Conservation (phyloP, 2,888 invertebrate species). For the Ditula angustiorana region DNA sequence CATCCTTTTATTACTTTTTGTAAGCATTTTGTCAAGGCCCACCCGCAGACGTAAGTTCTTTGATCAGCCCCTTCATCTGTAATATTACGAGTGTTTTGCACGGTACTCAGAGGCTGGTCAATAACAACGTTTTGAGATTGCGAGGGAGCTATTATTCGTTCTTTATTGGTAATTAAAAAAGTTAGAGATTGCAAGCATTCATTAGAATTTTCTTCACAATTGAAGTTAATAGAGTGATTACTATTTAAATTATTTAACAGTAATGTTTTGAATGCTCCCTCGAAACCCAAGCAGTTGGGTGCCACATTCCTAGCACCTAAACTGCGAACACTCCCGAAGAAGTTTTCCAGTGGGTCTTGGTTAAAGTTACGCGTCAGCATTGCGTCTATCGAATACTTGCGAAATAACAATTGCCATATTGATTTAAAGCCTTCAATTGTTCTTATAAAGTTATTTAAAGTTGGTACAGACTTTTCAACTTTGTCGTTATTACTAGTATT, state of each 20-base stretch:
- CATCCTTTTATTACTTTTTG: slow-evolving; percentile 17
- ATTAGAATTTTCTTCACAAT: slow-evolving; percentile 16
- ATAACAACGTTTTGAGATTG: neutral
- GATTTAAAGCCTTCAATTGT: slow-evolving; percentile 7
- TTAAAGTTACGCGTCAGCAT: slow-evolving; percentile 41
- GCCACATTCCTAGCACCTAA: slow-evolving; percentile 33
- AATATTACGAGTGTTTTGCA: neutral
- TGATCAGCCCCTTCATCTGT: neutral
- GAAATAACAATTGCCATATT: neutral
- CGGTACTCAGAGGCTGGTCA: neutral
- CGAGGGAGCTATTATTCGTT: neutral
- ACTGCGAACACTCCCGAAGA: slow-evolving; percentile 41
- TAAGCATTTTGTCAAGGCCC: too few relatives aligned
- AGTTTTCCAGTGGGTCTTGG: slow-evolving; percentile 40
- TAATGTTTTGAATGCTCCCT: slow-evolving; percentile 40
- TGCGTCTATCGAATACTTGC: slow-evolving; percentile 16
- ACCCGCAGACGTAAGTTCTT: slow-evolving; percentile 13
- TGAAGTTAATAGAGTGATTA: neutral
- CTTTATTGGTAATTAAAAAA: slow-evolving; percentile 14
- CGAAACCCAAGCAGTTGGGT: slow-evolving; percentile 36
- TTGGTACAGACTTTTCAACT: slow-evolving; percentile 11
- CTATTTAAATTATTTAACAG: slow-evolving; percentile 34
- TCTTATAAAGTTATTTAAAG: slow-evolving; percentile 2
- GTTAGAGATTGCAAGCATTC: neutral
- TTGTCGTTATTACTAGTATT: neutral